phyloP scores from a whole-genome alignment of 2,888 invertebrate species.

The Caenorhabditis plicata region DNA sequence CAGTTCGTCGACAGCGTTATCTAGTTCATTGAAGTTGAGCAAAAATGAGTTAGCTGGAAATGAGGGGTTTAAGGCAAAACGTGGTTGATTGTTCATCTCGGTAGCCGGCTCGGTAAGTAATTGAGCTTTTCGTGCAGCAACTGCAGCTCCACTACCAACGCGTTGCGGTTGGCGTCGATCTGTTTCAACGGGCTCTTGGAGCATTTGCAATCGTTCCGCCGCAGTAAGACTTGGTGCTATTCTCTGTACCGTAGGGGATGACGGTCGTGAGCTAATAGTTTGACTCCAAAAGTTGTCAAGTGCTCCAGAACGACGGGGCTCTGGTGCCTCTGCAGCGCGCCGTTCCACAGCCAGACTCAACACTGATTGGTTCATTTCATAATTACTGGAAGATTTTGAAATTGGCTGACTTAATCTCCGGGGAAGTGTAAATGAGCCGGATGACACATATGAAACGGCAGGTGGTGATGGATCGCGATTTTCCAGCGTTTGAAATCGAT shows the following conservation, averaged over 20 bases:
- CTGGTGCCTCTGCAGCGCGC: constrained; percentile 36
- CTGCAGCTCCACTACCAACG: constrained; percentile 40
- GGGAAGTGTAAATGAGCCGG: constrained; percentile 33
- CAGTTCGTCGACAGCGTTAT: constrained; percentile 50
- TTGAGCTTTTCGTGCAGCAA: constrained; percentile 50
- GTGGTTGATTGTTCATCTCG: constrained; percentile 15
- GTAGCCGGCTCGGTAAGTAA: constrained; percentile 38
- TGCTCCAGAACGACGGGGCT: constrained; percentile 32
- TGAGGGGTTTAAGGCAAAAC: constrained; percentile 25
- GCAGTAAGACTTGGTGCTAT: constrained; percentile 54
- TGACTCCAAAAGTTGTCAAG: constrained; percentile 53
- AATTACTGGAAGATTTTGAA: constrained; percentile 45
- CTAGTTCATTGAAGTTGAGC: constrained; percentile 51
- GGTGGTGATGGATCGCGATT: constrained; percentile 10
- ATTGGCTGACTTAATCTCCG: constrained; percentile 23
- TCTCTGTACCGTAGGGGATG: constrained; percentile 44
- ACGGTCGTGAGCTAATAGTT: constrained; percentile 45
- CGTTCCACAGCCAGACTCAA: constrained; percentile 32
- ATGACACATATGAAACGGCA: constrained; percentile 20
- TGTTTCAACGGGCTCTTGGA: constrained; percentile 53
- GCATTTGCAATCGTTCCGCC: constrained; percentile 59
- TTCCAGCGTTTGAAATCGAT: constrained; percentile 29
- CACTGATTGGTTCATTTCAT: constrained; percentile 33
- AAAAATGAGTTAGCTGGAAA: constrained; percentile 24
- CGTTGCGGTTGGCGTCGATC: constrained; percentile 35